Evolutionary conservation across 2,888 invertebrate species (phyloP).

Genomic region (Phyto melanocephala): DNA sequence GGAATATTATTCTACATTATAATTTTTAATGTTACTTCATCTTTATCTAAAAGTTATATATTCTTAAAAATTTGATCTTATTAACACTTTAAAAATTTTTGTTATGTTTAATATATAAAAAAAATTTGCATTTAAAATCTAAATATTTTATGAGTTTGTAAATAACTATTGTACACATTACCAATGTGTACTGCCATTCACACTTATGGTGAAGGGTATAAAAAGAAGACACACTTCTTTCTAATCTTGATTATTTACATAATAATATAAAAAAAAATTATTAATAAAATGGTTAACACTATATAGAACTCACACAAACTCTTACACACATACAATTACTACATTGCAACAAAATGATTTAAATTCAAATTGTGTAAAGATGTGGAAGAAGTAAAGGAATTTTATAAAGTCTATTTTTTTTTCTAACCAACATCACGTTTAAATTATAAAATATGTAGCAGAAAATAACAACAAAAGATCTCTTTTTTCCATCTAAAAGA

Average conservation of each 20-base stretch:
- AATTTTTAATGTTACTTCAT: too few relatives aligned
- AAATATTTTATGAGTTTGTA: too few relatives aligned
- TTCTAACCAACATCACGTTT: constrained; percentile 30
- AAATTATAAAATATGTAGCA: not conserved
- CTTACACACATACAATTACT: not conserved
- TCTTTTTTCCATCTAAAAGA: not conserved
- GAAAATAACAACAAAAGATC: constrained; percentile 21
- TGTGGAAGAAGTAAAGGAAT: constrained; percentile 15
- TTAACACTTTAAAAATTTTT: too few relatives aligned
- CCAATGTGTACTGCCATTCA: too few relatives aligned
- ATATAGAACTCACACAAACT: not conserved
- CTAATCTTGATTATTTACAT: constrained; percentile 51
- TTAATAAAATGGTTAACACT: constrained; percentile 43
- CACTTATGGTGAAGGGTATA: too few relatives aligned
- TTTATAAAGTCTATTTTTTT: constrained; percentile 20
- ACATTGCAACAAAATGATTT: constrained; percentile 14
- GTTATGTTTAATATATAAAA: too few relatives aligned
- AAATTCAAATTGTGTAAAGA: not conserved
- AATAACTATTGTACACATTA: too few relatives aligned
- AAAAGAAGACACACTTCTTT: constrained; percentile 10
- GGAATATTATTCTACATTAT: too few relatives aligned
- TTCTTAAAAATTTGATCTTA: too few relatives aligned
- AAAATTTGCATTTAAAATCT: too few relatives aligned
- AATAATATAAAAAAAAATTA: constrained; percentile 47
- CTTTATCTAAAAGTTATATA: too few relatives aligned